These are phyloP conservation scores for Sebastes goodei DNA, from an alignment of 2,797 vertebrate genomes.

Conservation along the genomic window DNA sequence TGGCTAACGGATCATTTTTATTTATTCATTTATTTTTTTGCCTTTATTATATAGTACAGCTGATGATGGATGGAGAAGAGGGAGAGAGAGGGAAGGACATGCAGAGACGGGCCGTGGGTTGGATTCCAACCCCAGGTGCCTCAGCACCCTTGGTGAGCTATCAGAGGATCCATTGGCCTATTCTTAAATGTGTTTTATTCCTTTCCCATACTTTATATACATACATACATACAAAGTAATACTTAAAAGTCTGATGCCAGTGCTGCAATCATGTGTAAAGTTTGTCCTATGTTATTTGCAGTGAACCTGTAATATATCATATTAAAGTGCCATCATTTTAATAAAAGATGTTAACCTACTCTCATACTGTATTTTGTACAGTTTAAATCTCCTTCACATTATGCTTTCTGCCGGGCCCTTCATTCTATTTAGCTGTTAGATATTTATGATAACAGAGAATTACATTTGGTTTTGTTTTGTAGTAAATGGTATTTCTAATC, in stretches of 20 bases:
- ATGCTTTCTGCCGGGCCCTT: not conserved
- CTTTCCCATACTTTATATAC: not conserved
- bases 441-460: not conserved
- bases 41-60: not conserved
- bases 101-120: not conserved
- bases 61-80: not conserved
- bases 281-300: not conserved
- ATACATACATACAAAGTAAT: not conserved
- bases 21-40: not conserved
- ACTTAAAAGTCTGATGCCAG: not conserved
- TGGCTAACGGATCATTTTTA: not conserved
- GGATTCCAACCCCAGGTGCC: not conserved
- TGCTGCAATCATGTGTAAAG: not conserved
- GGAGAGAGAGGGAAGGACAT: not conserved
- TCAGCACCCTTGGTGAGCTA: too few species aligned
- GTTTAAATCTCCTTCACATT: not conserved
- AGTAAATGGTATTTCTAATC: not conserved
- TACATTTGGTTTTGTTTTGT: not conserved
- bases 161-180: not conserved
- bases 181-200: not conserved
- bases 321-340: not conserved
- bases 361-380: not conserved
- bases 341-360: not conserved
- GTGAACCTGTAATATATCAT: not conserved
- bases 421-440: not conserved